phyloP scores from a whole-genome alignment of 2,113 vertebrate genomes.

The Labeo rohita region DNA sequence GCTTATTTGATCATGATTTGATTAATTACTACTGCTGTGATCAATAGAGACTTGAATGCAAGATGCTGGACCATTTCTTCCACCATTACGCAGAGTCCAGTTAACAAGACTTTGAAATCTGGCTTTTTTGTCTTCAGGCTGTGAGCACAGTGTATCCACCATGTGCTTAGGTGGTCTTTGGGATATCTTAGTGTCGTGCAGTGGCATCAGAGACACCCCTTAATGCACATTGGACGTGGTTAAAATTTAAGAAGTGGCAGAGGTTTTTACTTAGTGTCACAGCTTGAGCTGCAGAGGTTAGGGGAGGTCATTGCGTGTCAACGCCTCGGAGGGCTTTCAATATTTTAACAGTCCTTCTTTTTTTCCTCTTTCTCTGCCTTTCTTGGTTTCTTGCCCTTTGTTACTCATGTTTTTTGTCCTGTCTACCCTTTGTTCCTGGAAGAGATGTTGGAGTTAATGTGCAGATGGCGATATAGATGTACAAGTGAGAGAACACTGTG shows the following conservation, averaged over 20 bases:
- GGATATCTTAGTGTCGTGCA: not conserved
- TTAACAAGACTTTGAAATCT: not conserved
- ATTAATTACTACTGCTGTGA: not conserved
- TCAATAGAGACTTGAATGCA: not conserved
- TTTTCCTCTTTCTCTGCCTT: too few relatives aligned
- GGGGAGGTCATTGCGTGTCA: slow-evolving; percentile 68
- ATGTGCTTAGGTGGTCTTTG: slow-evolving; percentile 5
- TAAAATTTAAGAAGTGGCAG: slow-evolving; percentile 71
- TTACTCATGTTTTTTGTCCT: not conserved
- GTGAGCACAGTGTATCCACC: not conserved
- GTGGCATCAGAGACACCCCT: slow-evolving; percentile 15
- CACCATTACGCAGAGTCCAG: not conserved
- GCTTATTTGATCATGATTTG: not conserved
- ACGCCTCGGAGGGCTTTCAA: slow-evolving; percentile 67
- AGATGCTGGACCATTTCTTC: not conserved
- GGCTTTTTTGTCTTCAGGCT: not conserved
- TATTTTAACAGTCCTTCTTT: slow-evolving; percentile 66
- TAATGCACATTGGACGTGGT: slow-evolving; percentile 64
- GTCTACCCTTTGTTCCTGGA: not conserved
- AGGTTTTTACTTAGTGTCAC: slow-evolving; percentile 64
- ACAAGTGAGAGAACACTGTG: not conserved
- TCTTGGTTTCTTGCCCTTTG: not conserved
- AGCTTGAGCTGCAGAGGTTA: slow-evolving; percentile 59
- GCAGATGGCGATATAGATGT: not conserved
- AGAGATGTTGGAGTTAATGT: not conserved